Percentiles rank a stretch among this genome's conserved stretches.
Conservation (phyloP, 1,140 invertebrate species). For the Cyrtorhinus lividipennis region DNA sequence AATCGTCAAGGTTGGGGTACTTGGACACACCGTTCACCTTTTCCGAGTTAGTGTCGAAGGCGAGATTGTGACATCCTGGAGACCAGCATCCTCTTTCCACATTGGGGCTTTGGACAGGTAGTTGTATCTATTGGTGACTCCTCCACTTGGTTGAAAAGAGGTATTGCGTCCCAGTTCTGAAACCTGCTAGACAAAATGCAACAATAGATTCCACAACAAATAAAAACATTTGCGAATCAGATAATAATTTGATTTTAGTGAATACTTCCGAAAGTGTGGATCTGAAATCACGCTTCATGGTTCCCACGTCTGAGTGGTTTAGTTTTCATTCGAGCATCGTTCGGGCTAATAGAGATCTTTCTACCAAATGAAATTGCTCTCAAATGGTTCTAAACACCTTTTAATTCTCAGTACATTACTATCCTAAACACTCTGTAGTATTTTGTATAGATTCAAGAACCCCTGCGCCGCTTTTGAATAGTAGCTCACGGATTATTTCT, state of each 20-base stretch:
- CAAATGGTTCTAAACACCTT: no score
- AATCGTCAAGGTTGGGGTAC: background rate
- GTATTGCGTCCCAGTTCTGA: background rate
- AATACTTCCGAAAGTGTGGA: background rate
- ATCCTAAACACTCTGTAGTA: no score
- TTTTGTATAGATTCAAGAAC: no score
- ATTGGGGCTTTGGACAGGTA: background rate
- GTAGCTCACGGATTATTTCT: no score
- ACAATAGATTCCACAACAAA: background rate
- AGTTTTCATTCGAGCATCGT: no score
- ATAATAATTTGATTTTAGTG: background rate
- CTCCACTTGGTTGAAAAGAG: slow-evolving; percentile 1
- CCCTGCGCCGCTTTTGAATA: no score
- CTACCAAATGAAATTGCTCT: no score
- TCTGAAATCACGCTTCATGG: background rate
- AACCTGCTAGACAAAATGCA: background rate
- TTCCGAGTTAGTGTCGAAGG: background rate
- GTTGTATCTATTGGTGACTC: background rate
- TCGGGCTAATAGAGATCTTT: no score
- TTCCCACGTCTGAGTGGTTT: no score
- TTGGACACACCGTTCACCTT: background rate
- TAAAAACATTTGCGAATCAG: background rate
- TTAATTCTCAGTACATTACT: no score
- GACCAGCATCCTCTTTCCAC: background rate
- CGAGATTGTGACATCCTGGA: background rate